Base-by-base conservation (phyloP, 2,797 vertebrate species). In the Apogon talboti region DNA sequence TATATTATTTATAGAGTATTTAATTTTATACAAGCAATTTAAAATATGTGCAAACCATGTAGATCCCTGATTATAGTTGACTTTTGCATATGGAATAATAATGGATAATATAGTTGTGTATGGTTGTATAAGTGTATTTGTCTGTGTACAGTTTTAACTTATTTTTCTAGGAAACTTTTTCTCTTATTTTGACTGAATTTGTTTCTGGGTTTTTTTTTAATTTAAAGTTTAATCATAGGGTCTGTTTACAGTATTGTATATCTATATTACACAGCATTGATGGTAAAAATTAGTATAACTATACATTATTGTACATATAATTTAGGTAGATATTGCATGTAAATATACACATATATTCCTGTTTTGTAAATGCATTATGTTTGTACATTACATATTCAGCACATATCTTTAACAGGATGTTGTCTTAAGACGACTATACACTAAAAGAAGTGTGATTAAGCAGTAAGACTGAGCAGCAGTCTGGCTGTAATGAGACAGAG, bases 391-490 rank as follows among this genome's bases (percentile, higher is more conserved):
- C 12, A 38, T 52, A 6, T 42, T n/a, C 3, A 50, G 35, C 57
- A 44, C 28, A 47, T 50, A 40, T 41, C 44, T 50, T 19, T 38
- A 15, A 44, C 35, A 43, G 2, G 30, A 37, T 9, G 15, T 44
- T 44, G 2, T 15, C 54, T 13, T 21, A 33, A 11, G 43, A 57
- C 58, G 12, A 5, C 52, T 13, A 48, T 54, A 50, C 44, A 58
- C 45, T 30, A 63, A 72, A 24, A 37, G 16, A 42, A 3, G 19
- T 54, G 61, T 62, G 65, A 78, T 65, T 46, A 57, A 61, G 59
- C 33, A 64, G 21, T 48, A 47, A 49, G 37, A 8, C 46, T 37
- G 60, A 57, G 60, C 48, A 67, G 51, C 28, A 16, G 53, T 16
- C 49, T 24, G 12, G 15, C 41, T 13, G 44, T 70, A 69, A 82